Evolutionary conservation across 1,140 invertebrate species (phyloP), one percentile per base, ranked within the genome.

Genomic region (Pentalonia nigronervosa): DNA sequence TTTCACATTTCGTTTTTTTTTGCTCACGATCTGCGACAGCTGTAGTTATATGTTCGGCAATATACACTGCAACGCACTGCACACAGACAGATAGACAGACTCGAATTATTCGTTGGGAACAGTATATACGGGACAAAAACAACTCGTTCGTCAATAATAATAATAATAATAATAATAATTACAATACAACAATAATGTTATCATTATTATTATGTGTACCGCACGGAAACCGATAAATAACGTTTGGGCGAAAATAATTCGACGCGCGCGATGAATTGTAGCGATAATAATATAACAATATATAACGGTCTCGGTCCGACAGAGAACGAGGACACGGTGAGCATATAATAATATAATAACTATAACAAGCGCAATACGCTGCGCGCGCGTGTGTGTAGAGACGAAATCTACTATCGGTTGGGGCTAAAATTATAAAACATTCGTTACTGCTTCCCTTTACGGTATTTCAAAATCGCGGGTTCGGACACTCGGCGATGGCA

Each of bases 1-100:
- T n/a, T 91, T 76, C 90, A 76, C 90, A 91, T 91, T 91, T 67
- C 60, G 47, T 30, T 76, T 91, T 76, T 36, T 25, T 25, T n/a
- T 20, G 21, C 86, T n/a, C n/a, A 53, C 48, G 48, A 48, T 47
- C 45, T n/a, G 87, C 48, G 48, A 25, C 48, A 86, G 83, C 30
- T 86, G 41, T 84, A 50, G 17, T 21, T 53, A 53, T 53, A 86
- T 30, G 25, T 3, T 41, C 41, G 25, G 41, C 7, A 14, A 11
- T 86, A 7, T 86, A 86, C 36, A 8, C 2, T n/a, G 45, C 34
- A 25, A 84, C 7, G 36, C 41, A 86, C 23, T 23, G 34, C 21
- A 17, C 23, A 45, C 41, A 88, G 17, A 25, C 30, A 25, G 47
- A 47, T 34, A 34, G 45, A 47, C 30, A 41, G 41, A 83, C 60